Evolutionary conservation across 2,113 vertebrate species (phyloP).

Genomic region (Australoheros scitulus): DNA sequence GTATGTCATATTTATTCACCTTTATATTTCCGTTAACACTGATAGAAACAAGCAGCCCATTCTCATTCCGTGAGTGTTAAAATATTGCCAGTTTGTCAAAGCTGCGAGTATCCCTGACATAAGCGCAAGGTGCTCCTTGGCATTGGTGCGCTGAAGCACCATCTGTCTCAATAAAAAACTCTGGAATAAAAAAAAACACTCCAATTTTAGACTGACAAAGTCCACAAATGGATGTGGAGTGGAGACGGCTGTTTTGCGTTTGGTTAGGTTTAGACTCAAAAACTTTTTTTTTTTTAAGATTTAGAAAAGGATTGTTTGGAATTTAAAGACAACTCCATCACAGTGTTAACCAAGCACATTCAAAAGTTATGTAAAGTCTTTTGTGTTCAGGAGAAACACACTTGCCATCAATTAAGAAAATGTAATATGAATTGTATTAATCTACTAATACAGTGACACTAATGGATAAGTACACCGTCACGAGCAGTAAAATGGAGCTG

Average conservation of each 20-base stretch:
- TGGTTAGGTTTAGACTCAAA: rapidly evolving
- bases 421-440: background rate
- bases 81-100: background rate
- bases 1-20: background rate
- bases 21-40: background rate
- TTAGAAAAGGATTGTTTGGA: background rate
- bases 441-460: background rate
- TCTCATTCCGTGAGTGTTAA: background rate
- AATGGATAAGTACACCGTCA: background rate
- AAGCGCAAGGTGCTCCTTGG: conserved; percentile 3
- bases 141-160: background rate
- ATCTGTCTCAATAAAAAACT: background rate
- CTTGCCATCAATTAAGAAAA: background rate
- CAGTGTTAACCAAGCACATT: background rate
- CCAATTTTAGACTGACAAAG: background rate
- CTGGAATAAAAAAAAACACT: background rate
- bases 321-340: background rate
- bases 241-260: background rate
- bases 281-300: background rate
- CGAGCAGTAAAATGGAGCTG: conserved; percentile 9
- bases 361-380: background rate
- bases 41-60: background rate
- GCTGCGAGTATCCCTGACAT: conserved; percentile 8
- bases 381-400: background rate
- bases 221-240: background rate